These are phyloP conservation scores for Dryobates pubescens DNA, from an alignment of 2,797 vertebrate genomes.

Conservation along the genomic window DNA sequence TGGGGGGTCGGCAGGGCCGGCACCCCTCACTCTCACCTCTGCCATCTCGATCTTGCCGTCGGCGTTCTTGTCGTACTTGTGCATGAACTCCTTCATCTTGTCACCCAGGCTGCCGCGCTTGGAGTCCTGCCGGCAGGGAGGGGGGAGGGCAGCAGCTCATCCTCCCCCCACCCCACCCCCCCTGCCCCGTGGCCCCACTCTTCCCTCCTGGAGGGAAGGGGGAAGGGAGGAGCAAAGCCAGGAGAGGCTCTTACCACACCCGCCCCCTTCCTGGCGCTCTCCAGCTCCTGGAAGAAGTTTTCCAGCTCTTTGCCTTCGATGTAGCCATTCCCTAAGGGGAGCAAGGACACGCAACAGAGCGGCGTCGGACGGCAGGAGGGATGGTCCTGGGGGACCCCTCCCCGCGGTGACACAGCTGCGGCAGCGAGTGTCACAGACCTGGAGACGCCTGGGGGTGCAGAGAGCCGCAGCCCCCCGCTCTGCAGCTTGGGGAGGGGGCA, in stretches of 20 bases:
- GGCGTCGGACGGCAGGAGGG: neutral
- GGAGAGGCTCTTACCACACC: slow-evolving; percentile 87
- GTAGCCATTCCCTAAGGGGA: slow-evolving; percentile 91
- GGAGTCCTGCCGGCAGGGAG: slow-evolving; percentile 78
- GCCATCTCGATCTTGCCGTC: slow-evolving; percentile 97
- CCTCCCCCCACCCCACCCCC: rapidly evolving
- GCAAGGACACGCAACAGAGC: neutral
- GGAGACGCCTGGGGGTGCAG: neutral
- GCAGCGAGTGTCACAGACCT: no score
- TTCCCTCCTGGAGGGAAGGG: neutral
- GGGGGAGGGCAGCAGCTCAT: neutral
- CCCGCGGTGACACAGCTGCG: neutral
- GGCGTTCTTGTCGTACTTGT: slow-evolving; percentile 95
- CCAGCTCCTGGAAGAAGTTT: slow-evolving; percentile 95
- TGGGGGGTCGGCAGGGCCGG: rapidly evolving
- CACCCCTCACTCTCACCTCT: slow-evolving; percentile 83
- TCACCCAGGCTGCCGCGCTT: slow-evolving; percentile 87
- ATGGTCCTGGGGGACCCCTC: rapidly evolving
- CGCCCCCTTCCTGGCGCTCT: slow-evolving; percentile 89
- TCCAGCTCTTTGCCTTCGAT: slow-evolving; percentile 98
- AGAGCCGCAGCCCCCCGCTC: rapidly evolving
- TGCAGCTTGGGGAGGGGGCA: neutral
- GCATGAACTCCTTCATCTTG: slow-evolving; percentile 98
- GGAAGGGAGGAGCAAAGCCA: neutral
- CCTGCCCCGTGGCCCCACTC: rapidly evolving